Evolutionary conservation across 64 coral and sea anemone species (phyloP).

Genomic region (Trachythela sp.): DNA sequence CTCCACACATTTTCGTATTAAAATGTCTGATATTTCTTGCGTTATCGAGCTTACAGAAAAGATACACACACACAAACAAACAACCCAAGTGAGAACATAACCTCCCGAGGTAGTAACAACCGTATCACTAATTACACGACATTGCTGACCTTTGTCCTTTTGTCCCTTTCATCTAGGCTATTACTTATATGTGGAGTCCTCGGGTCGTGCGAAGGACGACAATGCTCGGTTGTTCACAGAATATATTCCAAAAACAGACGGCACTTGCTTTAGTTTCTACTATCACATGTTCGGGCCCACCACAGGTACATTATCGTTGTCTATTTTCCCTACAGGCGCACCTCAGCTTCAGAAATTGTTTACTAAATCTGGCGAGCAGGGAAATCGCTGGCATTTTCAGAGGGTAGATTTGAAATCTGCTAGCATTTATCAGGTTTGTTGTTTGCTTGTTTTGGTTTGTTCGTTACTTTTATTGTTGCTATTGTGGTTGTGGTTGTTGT

Average conservation of each 20-base stretch:
- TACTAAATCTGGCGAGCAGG: not conserved
- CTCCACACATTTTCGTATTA: too few species aligned
- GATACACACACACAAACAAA: too few species aligned
- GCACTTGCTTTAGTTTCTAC: not conserved
- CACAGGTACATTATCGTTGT: not conserved
- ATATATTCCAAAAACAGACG: not conserved
- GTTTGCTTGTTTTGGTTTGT: not conserved
- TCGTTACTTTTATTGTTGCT: not conserved
- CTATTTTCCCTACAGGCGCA: not conserved
- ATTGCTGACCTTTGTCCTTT: too few species aligned
- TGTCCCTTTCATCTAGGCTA: not conserved
- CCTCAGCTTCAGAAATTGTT: not conserved
- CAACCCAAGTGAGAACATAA: too few species aligned
- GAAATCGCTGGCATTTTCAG: not conserved
- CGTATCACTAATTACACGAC: too few species aligned
- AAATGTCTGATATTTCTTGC: too few species aligned
- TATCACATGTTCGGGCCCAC: not conserved
- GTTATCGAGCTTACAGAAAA: too few species aligned
- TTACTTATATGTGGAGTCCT: slow-evolving; percentile 12
- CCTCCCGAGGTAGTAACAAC: too few species aligned
- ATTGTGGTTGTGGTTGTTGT: not conserved
- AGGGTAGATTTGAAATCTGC: not conserved
- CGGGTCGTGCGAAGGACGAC: not conserved
- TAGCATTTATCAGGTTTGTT: not conserved
- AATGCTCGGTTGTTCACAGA: not conserved